Evolutionary conservation across 2,113 vertebrate genomes (phyloP), one percentile per base, ranked within the genome.

Genomic region (Crotalus tigris): DNA sequence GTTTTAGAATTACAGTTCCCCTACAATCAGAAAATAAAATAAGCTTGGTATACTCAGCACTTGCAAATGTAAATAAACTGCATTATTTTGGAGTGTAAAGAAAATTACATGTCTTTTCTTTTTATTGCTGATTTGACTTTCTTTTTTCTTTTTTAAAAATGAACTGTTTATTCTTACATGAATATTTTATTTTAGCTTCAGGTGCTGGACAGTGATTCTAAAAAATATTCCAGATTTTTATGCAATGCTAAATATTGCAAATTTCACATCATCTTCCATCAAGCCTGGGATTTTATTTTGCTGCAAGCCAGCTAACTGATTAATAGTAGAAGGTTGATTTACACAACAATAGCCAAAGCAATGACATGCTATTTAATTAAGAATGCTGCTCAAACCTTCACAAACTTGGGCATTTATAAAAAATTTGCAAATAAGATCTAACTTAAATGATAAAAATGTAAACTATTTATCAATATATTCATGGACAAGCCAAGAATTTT

Each of bases 1-100:
- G 98, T 98, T 96, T 98, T 98, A 88, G 97, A 96, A 51, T 96
- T 93, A 88, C 94, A 96, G 94, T 90, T 98, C 3, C 97, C 98
- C 98, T 98, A 94, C 92, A 96, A 96, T 0, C 1, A 91, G 59
- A 95, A 75, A 94, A 33, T 0, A 54, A 93, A 93, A 95, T 49
- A 90, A 90, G 4, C 21, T 90, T 1, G 85, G 9, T 0, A 94
- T 19, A 46, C 39, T 55, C 33, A 75, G 26, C 17, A 33, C 57
- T 85, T 85, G 44, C 26, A 87, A 53, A 24, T 46, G 8, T 39
- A 46, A 90, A 75, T 4, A 69, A 81, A 91, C 11, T 61, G 58
- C 23, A 91, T 15, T 91, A 11, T 54, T 81, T 6, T 54, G 64
- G 90, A n/a, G 29, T 26, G 53, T 11, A 53, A 75, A 64, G 17